A percentile compares a stretch with the other conserved stretches of the same genome.
These are phyloP conservation scores for Megathymus violae DNA, from an alignment of 1,140 invertebrate genomes.

Conservation along the genomic window DNA sequence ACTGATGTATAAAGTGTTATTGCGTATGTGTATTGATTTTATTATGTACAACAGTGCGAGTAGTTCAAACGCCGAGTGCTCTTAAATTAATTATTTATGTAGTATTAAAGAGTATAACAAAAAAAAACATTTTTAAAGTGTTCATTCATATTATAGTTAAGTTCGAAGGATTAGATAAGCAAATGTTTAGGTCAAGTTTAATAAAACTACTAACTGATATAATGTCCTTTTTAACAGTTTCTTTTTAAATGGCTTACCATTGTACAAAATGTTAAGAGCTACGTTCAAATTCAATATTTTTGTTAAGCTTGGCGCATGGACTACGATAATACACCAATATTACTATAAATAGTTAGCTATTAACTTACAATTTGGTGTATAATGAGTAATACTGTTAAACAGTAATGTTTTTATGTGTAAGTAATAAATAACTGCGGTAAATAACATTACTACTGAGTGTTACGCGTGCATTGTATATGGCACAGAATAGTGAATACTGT, in stretches of 20 bases:
- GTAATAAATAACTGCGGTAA: slow-evolving; percentile 66
- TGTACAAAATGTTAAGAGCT: not conserved
- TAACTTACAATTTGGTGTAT: slow-evolving; percentile 71
- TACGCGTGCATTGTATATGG: slow-evolving; percentile 78
- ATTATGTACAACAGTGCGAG: slow-evolving; percentile 60
- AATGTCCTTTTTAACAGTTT: not conserved
- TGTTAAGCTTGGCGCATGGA: slow-evolving; percentile 66
- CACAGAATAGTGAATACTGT: slow-evolving; percentile 72
- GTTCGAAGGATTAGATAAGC: slow-evolving; percentile 7
- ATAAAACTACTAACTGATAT: not conserved
- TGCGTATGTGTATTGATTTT: slow-evolving; percentile 73
- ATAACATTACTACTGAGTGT: slow-evolving; percentile 62
- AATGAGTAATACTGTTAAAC: slow-evolving; percentile 76
- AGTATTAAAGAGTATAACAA: slow-evolving; percentile 5
- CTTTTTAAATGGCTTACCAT: not conserved
- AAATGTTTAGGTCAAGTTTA: slow-evolving; percentile 3
- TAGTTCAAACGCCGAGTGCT: slow-evolving; percentile 70
- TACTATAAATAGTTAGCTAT: slow-evolving; percentile 66
- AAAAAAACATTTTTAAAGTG: slow-evolving; percentile 5
- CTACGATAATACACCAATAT: slow-evolving; percentile 72
- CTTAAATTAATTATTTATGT: slow-evolving; percentile 11
- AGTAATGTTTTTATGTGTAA: slow-evolving; percentile 77
- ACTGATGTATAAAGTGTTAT: slow-evolving; percentile 82
- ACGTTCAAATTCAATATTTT: slow-evolving; percentile 16
- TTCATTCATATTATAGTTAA: slow-evolving; percentile 2